Conservation (phyloP, 2,888 invertebrate species). For the Lycocerus yunnanus region DNA sequence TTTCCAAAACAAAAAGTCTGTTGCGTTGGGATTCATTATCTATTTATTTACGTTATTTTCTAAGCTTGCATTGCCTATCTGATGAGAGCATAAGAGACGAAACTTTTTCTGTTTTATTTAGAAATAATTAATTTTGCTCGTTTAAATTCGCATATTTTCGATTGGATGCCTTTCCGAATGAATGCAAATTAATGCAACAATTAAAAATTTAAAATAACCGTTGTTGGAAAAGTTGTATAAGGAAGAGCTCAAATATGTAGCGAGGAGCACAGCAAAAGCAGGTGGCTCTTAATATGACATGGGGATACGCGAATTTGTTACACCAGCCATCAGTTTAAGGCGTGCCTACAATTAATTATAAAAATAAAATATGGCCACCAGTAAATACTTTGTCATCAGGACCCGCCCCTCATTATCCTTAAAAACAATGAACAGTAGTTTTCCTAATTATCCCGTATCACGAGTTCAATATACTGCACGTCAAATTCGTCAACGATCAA, state of each 20-base stretch:
- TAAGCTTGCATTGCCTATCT: no score
- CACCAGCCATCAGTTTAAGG: constrained; percentile 33
- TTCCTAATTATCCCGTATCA: constrained; percentile 30
- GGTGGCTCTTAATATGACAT: neutral
- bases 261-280: neutral
- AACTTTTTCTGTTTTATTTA: neutral
- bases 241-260: neutral
- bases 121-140: neutral
- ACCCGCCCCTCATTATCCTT: constrained; percentile 32
- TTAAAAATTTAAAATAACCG: neutral
- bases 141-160: neutral
- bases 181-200: neutral
- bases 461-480: constrained; percentile 14
- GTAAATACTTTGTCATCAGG: constrained; percentile 32
- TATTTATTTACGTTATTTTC: no score
- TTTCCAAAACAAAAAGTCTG: no score
- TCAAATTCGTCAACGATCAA: neutral
- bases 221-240: neutral
- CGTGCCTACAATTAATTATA: constrained; percentile 41
- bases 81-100: neutral
- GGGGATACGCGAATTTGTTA: constrained; percentile 19
- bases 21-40: no score
- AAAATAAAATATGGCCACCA: constrained; percentile 42
- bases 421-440: constrained; percentile 33
- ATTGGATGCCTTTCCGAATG: neutral